Percentiles rank a stretch among this genome's conserved stretches.
These are phyloP conservation scores for Notothenia rossii DNA, from an alignment of 2,113 vertebrate genomes.

Conservation along the genomic window DNA sequence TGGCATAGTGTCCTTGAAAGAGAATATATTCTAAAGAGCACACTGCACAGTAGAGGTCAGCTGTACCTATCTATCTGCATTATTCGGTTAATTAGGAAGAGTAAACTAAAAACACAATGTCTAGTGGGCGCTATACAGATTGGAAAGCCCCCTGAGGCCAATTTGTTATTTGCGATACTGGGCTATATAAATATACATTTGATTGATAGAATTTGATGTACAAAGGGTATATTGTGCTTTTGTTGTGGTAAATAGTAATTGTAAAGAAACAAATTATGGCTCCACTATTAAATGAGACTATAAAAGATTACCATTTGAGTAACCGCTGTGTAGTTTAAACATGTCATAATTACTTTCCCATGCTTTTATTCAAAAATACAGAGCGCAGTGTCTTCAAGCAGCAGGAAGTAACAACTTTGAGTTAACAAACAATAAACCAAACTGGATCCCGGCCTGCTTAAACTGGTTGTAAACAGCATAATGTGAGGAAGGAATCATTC, in stretches of 20 bases:
- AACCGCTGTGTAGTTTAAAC: background rate
- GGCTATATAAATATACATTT: too few relatives aligned
- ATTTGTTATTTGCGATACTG: too few relatives aligned
- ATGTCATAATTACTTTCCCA: conserved; percentile 1
- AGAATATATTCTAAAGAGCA: conserved; percentile 43
- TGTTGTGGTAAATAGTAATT: background rate
- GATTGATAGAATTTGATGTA: too few relatives aligned
- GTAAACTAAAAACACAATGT: background rate
- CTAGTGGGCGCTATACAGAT: too few relatives aligned
- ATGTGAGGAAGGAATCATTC: too few relatives aligned
- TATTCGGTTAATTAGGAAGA: background rate
- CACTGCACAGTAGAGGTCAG: conserved; percentile 37
- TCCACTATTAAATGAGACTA: background rate
- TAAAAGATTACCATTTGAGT: background rate
- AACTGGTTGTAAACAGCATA: background rate
- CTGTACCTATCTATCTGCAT: background rate
- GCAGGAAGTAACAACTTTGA: background rate
- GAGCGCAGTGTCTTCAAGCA: background rate
- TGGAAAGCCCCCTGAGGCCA: too few relatives aligned
- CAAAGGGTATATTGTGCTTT: background rate
- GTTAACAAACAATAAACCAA: background rate
- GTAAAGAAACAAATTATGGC: background rate
- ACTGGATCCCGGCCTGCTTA: background rate
- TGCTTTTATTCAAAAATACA: background rate
- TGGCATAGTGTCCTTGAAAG: conserved; percentile 57